phyloP scores from a whole-genome alignment of 2,797 vertebrate species.

The Psittacula derbiana region DNA sequence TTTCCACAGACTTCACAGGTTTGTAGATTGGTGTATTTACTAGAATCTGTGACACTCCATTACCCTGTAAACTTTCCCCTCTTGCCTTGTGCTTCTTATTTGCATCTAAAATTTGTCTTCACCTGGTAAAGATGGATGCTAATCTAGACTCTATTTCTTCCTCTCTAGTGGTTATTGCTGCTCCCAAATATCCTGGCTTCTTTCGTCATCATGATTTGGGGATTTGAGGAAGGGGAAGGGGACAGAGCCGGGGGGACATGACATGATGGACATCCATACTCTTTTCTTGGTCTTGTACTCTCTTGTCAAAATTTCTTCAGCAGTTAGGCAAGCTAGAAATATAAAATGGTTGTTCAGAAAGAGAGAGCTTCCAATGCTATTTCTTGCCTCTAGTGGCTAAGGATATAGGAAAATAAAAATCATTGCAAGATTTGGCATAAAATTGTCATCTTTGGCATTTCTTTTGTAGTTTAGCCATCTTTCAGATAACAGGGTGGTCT shows the following conservation, averaged over 20 bases:
- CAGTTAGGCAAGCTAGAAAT: background rate
- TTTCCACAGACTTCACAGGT: background rate
- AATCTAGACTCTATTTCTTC: background rate
- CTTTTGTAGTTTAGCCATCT: slow-evolving; percentile 2
- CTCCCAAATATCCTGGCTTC: background rate
- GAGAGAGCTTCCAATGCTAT: background rate
- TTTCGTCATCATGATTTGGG: background rate
- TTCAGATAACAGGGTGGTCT: background rate
- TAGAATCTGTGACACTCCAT: background rate
- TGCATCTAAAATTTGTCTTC: background rate
- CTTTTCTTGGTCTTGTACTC: background rate
- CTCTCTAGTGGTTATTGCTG: background rate
- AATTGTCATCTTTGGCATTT: background rate
- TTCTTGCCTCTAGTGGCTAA: background rate
- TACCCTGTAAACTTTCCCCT: background rate
- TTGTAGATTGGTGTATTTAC: background rate
- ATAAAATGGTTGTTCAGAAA: background rate
- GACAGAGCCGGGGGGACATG: background rate
- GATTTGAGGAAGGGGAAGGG: background rate
- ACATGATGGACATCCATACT: background rate
- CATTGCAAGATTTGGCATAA: background rate
- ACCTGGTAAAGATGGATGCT: background rate
- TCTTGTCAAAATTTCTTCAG: background rate
- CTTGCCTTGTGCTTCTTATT: background rate
- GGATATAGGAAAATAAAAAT: background rate